Percentiles rank a stretch among this genome's conserved stretches.
phyloP scores from a whole-genome alignment of 2,113 vertebrate genomes.

The Corythornis madagascariensis region DNA sequence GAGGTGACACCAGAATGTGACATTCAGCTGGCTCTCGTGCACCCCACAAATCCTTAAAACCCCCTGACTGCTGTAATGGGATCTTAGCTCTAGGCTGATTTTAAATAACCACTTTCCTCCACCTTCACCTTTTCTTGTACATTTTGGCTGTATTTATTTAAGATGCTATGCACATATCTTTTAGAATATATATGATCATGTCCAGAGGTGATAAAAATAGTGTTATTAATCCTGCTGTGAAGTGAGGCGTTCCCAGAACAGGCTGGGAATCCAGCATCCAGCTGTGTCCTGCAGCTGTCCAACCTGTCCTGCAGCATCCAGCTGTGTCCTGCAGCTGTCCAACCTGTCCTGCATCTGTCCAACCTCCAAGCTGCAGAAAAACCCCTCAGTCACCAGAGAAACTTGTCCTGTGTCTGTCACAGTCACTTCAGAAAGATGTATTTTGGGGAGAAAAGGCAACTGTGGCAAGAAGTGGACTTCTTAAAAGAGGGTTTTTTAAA shows the following conservation, averaged over 20 bases:
- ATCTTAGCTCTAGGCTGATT: background rate
- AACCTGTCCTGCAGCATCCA: background rate
- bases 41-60: background rate
- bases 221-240: background rate
- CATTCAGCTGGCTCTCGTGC: background rate
- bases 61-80: background rate
- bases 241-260: background rate
- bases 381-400: background rate
- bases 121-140: background rate
- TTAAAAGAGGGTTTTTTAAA: background rate
- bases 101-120: background rate
- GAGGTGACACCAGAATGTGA: background rate
- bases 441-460: background rate
- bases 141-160: background rate
- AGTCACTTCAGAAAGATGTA: background rate
- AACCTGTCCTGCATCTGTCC: background rate
- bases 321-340: background rate
- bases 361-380: background rate
- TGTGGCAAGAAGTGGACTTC: background rate
- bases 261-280: too few species aligned
- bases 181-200: background rate
- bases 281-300: too few species aligned
- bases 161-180: background rate
- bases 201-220: background rate
- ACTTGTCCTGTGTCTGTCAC: background rate